phyloP scores from a whole-genome alignment of 2,113 vertebrate species.

The Pelobates fuscus region DNA sequence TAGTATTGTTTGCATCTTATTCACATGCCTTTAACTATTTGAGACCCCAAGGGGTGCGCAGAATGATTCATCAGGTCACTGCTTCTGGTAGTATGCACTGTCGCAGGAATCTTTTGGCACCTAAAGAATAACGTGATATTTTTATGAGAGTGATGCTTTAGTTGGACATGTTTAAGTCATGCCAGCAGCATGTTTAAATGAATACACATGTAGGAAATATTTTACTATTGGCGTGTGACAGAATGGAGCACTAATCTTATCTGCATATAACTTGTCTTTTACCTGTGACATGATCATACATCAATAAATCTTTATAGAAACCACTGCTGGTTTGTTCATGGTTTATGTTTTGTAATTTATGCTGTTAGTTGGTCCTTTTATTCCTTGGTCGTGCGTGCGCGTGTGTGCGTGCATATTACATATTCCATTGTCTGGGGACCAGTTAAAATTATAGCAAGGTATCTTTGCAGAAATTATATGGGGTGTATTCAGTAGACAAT shows the following conservation, averaged over 20 bases:
- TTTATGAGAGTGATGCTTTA: too few relatives aligned
- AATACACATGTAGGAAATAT: neutral
- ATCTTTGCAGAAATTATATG: too few relatives aligned
- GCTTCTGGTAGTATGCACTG: neutral
- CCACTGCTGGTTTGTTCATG: conserved; percentile 1
- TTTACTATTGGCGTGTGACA: conserved; percentile 25
- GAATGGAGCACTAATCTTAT: neutral
- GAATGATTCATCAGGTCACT: neutral
- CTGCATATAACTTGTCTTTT: conserved; percentile 63
- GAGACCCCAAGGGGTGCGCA: neutral
- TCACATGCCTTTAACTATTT: conserved; percentile 23
- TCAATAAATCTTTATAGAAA: conserved; percentile 76
- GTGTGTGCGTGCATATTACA: too few relatives aligned
- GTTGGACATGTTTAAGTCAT: too few relatives aligned
- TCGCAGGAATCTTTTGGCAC: neutral
- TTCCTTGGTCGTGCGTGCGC: too few relatives aligned
- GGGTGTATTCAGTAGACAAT: too few relatives aligned
- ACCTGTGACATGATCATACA: conserved; percentile 70
- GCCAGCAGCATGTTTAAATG: neutral
- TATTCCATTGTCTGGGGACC: too few relatives aligned
- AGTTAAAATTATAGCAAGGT: too few relatives aligned
- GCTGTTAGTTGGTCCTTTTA: neutral
- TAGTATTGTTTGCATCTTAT: neutral
- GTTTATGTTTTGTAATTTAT: neutral
- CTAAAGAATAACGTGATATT: neutral